phyloP scores from a whole-genome alignment of 2,797 vertebrate genomes.

The Chiloscyllium punctatum region DNA sequence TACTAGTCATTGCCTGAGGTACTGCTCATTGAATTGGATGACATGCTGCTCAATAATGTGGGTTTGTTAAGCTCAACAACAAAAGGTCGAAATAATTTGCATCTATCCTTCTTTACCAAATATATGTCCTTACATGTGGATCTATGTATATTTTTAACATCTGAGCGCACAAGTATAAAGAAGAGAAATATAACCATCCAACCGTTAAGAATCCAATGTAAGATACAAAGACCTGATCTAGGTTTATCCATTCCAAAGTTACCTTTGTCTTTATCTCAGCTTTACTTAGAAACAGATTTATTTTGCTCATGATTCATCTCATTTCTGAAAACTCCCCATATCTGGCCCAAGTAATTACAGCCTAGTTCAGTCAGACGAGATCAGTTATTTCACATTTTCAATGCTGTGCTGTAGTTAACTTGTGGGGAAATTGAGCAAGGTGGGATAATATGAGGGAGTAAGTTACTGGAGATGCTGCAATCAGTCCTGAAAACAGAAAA shows the following conservation, averaged over 20 bases:
- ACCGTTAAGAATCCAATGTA: neutral
- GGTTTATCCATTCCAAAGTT: neutral
- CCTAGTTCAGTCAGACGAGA: neutral
- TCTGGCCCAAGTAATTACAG: neutral
- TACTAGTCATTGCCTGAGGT: neutral
- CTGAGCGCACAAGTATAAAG: neutral
- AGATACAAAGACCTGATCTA: neutral
- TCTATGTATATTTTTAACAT: neutral
- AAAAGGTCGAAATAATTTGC: neutral
- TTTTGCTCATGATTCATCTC: neutral
- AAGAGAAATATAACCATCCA: neutral
- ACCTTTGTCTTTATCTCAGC: neutral
- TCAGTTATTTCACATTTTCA: neutral
- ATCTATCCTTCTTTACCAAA: neutral
- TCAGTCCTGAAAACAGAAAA: too few relatives aligned
- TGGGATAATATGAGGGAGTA: too few relatives aligned
- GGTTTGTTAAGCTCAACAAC: neutral
- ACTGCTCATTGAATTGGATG: slow-evolving; percentile 15
- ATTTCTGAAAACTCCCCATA: neutral
- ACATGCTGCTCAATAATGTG: neutral
- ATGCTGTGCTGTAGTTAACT: too few relatives aligned
- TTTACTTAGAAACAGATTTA: neutral
- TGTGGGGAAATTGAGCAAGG: too few relatives aligned
- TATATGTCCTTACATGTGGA: neutral
- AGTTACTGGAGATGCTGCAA: too few relatives aligned